Evolutionary conservation across 2,797 vertebrate genomes (phyloP), one percentile per base, ranked within the genome.

Genomic region (Neopelma chrysocephalum): DNA sequence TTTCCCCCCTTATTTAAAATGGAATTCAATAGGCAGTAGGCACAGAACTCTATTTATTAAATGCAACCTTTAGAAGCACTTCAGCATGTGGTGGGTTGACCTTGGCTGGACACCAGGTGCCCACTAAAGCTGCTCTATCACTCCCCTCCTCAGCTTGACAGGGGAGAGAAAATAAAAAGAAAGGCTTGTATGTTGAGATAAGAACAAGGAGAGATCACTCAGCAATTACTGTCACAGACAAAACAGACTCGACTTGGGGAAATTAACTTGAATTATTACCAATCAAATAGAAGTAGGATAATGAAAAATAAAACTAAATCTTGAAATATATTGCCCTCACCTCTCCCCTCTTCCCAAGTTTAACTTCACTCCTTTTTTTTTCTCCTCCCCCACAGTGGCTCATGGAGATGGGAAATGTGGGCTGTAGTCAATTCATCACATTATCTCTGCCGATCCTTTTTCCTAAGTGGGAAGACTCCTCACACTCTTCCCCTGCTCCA

Each of bases 1-100:
- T 88, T 83, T 85, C 38, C 14, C 47, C 47, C n/a, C 31, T 79
- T 65, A 70, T 58, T 91, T 88, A 78, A 88, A 94, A 86, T 56
- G 43, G 4, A 80, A 6, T 48, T 82, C 79, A 83, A 11, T 47
- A 86, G n/a, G 34, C n/a, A 65, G 43, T 8, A 79, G 54, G 43
- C 50, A 80, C 13, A 69, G 21, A 50, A 47, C 58, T 83, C 27
- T 58, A 40, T 31, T 92, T 90, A 36, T 45, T 56, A 82, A 87
- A 42, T 61, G 19, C 2, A 12, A 45, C 72, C 26, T 90, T 81
- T 43, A 75, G 71, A 89, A 90, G 36, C 42, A 34, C 4, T 2
- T 68, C 75, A 68, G n/a, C 32, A 12, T 32, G 20, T 27, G 64
- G 7, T 65, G 27, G 11, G 6, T 21, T 60, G 58, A 76, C 65